These are phyloP conservation scores for Spea bombifrons DNA, from an alignment of 2,113 vertebrate species.

Conservation along the genomic window DNA sequence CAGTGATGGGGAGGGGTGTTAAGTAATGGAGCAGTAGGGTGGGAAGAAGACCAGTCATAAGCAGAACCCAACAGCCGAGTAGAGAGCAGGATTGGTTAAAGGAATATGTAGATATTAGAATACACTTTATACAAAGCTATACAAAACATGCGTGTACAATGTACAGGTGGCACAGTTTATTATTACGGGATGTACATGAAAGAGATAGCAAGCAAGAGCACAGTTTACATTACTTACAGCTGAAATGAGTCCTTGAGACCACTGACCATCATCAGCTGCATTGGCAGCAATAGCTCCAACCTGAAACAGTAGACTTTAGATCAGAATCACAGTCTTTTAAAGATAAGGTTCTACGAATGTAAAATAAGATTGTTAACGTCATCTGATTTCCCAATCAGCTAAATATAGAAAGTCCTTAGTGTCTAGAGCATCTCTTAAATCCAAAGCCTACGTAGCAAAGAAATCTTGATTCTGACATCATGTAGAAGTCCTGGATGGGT, in stretches of 20 bases:
- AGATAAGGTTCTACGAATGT: no score
- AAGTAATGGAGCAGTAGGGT: neutral
- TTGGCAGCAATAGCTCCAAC: conserved; percentile 94
- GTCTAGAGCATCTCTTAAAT: no score
- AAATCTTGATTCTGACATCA: no score
- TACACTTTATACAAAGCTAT: neutral
- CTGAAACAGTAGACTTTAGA: conserved; percentile 56
- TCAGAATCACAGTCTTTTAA: neutral
- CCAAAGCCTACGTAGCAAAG: no score
- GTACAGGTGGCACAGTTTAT: neutral
- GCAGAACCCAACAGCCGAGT: neutral
- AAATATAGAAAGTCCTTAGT: no score
- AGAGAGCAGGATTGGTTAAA: conserved; percentile 9
- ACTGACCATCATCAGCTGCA: conserved; percentile 94
- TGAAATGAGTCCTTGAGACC: conserved; percentile 98
- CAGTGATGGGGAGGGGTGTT: neutral
- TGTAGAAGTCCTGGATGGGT: no score
- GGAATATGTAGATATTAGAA: neutral
- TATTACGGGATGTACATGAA: neutral
- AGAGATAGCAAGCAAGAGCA: neutral
- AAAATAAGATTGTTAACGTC: no score
- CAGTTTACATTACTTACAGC: conserved; percentile 76
- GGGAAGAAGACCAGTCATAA: neutral
- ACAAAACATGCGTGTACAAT: neutral
- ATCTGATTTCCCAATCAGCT: no score